Evolutionary conservation across 2,888 invertebrate genomes (phyloP).

Genomic region (Hirudinaria manillensis): DNA sequence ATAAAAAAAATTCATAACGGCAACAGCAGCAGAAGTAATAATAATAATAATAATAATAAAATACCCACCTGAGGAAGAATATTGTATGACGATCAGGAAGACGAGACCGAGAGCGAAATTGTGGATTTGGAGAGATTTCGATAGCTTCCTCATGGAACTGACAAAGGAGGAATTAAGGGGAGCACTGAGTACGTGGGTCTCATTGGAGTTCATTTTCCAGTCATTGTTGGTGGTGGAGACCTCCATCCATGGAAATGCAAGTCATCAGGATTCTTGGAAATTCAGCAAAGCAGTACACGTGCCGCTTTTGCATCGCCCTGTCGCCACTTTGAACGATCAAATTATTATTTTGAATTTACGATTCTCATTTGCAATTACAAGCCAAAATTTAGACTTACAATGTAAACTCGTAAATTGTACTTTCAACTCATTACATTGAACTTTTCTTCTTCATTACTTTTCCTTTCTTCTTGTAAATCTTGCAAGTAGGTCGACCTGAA

Average conservation of each 20-base stretch:
- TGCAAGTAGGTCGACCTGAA: no score
- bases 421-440: no score
- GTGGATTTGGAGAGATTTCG: background rate
- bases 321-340: background rate
- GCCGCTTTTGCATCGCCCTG: background rate
- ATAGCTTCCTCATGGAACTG: background rate
- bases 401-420: no score
- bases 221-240: conserved; percentile 8
- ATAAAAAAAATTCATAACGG: no score
- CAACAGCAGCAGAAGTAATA: background rate
- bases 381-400: no score
- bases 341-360: background rate
- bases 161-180: conserved; percentile 9
- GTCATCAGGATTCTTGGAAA: background rate
- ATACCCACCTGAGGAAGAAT: conserved; percentile 2
- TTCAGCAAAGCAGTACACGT: background rate
- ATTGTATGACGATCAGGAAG: conserved; percentile 6
- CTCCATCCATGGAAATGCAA: background rate
- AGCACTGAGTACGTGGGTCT: background rate
- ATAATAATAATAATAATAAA: background rate
- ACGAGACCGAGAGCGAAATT: background rate
- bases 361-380: background rate
- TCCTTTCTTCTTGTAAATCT: no score
- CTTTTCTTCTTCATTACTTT: no score
- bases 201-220: conserved; percentile 1